Base-by-base conservation (phyloP, 1,140 invertebrate species). In the Orius laevigatus region DNA sequence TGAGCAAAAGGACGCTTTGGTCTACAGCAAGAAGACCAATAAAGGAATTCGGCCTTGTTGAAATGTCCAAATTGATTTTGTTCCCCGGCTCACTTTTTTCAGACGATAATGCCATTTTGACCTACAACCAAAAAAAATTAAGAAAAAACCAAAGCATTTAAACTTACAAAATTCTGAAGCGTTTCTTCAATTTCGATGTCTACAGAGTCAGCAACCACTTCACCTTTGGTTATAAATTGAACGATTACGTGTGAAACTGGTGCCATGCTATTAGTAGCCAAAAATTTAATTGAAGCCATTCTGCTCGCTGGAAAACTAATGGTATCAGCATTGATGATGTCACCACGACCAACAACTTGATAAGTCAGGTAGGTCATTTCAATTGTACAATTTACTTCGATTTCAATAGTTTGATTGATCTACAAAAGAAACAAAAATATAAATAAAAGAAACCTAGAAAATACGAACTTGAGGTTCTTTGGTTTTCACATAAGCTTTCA, bases 1-100 rank as follows among this genome's bases (percentile, higher is more conserved):
- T 77, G 4, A 94, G 63, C 1, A 84, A 59, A 1, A 83, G 60
- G 1, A 88, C 79, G 65, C 84, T 84, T 62, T 93, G 84, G 66
- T 95, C 90, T 9, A 94, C 75, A 1, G 84, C 84, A 57, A 91
- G 68, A 11, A 95, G 61, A 46, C 84, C 86, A 51, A 95, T 76
- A 56, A 80, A 83, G 1, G 89, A 90, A 61, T 89, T 81, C 1
- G 88, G 84, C 59, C 81, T 83, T 0, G 88, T 76, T 33, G 71
- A 72, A 4, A 94, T 72, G 1, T 71, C 71, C 0, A 92, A 65
- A 53, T 82, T 75, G 4, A 90, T 74, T 20, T 76, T 71, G 34
- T 75, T 70, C 2, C 80, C 83, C 5, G 84, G 85, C 47, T 71
- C 70, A 38, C 36, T 38, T 38, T n/a, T 16, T 16, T 38, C 36